Base-by-base conservation (phyloP, 2,797 vertebrate genomes). In the Sternarchorhynchus goeldii region DNA sequence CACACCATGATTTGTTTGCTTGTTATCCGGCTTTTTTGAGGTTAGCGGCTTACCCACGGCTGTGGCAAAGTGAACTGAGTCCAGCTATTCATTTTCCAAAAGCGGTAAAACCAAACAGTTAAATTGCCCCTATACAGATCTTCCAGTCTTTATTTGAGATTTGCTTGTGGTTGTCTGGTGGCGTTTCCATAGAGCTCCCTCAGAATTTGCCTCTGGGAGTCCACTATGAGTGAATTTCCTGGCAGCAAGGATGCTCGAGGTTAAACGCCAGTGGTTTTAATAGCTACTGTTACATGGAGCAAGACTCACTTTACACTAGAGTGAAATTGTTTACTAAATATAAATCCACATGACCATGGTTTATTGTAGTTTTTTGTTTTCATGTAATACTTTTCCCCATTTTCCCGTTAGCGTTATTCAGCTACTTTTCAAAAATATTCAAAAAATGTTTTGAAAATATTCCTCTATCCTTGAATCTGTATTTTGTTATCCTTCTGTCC, bases 171-270 rank as follows among this genome's bases (percentile, higher is more conserved):
- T 14, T 82, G 77, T 20, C 62, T 57, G 74, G 71, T 78, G 31
- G 58, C 64, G 65, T 78, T 79, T 80, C 65, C 53, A 66, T 25
- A n/a, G 60, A 31, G 55, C 21, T 21, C 59, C 60, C 70, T 76
- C 55, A 18, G 59, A 73, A 57, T 63, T 17, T 73, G 71, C 68
- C 68, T 66, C 36, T 56, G 67, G 32, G 55, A 70, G 66, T 57
- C 57, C 58, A 73, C 14, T 81, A 75, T 66, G 76, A 81, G 80
- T 80, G 56, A 18, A 67, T 81, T 88, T 87, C 84, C 87, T 78
- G 76, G 83, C 88, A 86, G 41, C 14, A 32, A 75, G 66, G 50
- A 55, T 60, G 68, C 36, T 77, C 66, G 78, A 74, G 81, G 71
- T 76, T 81, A 73, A 77, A 62, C 81, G 68, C 71, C 75, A 45